Conservation (phyloP, 1,140 invertebrate species). For the Mya arenaria region DNA sequence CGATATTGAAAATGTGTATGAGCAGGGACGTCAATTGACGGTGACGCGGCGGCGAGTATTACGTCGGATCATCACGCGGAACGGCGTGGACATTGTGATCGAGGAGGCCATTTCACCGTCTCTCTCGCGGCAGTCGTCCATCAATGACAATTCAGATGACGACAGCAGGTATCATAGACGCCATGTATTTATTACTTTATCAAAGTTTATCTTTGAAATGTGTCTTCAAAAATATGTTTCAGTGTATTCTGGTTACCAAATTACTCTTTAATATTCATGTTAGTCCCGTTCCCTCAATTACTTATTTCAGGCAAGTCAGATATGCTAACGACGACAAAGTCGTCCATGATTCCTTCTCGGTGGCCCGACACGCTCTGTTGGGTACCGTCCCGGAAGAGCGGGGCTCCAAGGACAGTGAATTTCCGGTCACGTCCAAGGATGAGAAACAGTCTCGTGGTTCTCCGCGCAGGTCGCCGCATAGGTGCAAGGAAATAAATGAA, state of each 20-base stretch:
- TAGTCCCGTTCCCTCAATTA: too few relatives aligned
- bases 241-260: too few relatives aligned
- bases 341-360: not conserved
- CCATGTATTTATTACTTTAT: too few relatives aligned
- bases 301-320: too few relatives aligned
- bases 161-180: constrained; percentile 27
- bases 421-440: not conserved
- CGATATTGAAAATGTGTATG: not conserved
- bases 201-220: too few relatives aligned
- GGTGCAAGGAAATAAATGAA: constrained; percentile 28
- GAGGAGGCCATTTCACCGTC: constrained; percentile 68
- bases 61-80: constrained; percentile 69
- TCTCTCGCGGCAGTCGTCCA: constrained; percentile 65
- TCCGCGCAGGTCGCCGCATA: not conserved
- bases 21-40: constrained; percentile 65
- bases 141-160: constrained; percentile 65
- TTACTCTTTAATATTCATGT: too few relatives aligned
- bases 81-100: constrained; percentile 72
- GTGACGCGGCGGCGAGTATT: constrained; percentile 71
- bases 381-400: constrained; percentile 11
- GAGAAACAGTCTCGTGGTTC: not conserved
- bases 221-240: too few relatives aligned
- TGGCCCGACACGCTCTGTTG: not conserved
- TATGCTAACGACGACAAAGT: too few relatives aligned
- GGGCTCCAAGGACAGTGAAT: constrained; percentile 2